Conservation (phyloP, 1,140 invertebrate species). For the Bombyx mandarina region DNA sequence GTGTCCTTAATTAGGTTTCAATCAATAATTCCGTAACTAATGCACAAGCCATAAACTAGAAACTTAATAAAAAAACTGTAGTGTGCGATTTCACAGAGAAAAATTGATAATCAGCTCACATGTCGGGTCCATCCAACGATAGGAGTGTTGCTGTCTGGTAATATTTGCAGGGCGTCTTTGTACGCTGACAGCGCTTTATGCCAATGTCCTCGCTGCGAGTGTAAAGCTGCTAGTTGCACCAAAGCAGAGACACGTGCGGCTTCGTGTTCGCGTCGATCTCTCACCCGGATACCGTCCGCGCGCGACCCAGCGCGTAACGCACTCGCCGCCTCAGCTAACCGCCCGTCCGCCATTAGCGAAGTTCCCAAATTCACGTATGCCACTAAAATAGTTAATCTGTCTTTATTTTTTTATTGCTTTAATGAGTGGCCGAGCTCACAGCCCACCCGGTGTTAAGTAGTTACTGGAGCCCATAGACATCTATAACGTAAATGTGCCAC, state of each 20-base stretch:
- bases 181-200: slow-evolving; percentile 91
- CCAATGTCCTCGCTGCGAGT: slow-evolving; percentile 88
- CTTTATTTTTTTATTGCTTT: background rate
- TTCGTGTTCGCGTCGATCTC: slow-evolving; percentile 38
- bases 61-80: background rate
- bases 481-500: no score
- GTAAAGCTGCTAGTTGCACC: slow-evolving; percentile 90
- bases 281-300: slow-evolving; percentile 88
- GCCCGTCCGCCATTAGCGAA: slow-evolving; percentile 85
- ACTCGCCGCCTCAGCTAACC: slow-evolving; percentile 86
- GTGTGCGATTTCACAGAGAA: background rate
- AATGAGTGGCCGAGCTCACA: no score
- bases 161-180: slow-evolving; percentile 84
- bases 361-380: slow-evolving; percentile 96
- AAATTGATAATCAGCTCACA: slow-evolving; percentile 25
- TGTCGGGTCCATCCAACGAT: slow-evolving; percentile 57
- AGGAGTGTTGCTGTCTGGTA: slow-evolving; percentile 73
- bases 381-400: slow-evolving; percentile 73
- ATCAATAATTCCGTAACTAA: background rate
- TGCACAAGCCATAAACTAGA: background rate
- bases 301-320: slow-evolving; percentile 86
- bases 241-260: slow-evolving; percentile 84
- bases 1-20: no score
- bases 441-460: no score
- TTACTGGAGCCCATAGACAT: no score